phyloP scores from a whole-genome alignment of 2,113 vertebrate genomes.

The Peromyscus maniculatus region DNA sequence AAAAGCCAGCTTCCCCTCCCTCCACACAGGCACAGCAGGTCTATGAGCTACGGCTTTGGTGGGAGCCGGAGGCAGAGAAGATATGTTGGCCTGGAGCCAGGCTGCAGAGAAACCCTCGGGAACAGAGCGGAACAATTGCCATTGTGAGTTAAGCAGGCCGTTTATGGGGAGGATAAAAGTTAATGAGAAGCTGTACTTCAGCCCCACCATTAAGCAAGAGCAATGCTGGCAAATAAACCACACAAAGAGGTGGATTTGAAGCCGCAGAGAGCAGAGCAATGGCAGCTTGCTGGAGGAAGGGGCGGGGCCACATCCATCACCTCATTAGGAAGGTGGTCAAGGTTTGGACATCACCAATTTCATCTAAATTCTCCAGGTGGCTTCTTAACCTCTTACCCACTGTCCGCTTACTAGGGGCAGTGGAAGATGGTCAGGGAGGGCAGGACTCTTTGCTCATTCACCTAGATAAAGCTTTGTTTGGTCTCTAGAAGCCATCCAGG shows the following conservation, averaged over 20 bases:
- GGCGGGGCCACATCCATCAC: neutral
- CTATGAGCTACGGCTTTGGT: neutral
- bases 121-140: neutral
- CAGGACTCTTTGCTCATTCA: slow-evolving; percentile 51
- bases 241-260: neutral
- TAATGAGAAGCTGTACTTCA: slow-evolving; percentile 52
- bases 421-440: neutral
- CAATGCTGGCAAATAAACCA: neutral
- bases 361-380: neutral
- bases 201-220: slow-evolving; percentile 60
- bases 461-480: slow-evolving; percentile 53
- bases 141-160: slow-evolving; percentile 36
- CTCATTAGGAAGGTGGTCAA: slow-evolving; percentile 4
- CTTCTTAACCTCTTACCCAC: slow-evolving; percentile 3
- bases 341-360: slow-evolving; percentile 18
- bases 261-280: accelerated
- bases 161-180: slow-evolving; percentile 73
- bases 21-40: neutral
- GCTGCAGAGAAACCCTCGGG: neutral
- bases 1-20: neutral
- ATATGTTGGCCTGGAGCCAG: neutral
- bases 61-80: neutral
- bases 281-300: neutral
- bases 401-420: neutral
- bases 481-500: neutral